phyloP scores from a whole-genome alignment of 2,888 invertebrate genomes.

The Perizoma flavofasciatum region DNA sequence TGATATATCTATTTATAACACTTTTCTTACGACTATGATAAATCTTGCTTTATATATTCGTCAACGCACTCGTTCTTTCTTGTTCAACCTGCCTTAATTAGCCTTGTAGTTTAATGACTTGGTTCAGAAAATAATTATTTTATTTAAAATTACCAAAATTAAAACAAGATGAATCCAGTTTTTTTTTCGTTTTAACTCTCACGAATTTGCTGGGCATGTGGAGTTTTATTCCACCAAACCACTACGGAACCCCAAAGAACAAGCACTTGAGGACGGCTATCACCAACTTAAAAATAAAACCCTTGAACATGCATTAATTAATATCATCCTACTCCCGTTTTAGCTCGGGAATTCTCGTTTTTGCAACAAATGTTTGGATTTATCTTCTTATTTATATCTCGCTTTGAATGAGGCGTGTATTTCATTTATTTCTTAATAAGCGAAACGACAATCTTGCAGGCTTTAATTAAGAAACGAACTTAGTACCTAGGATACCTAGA shows the following conservation, averaged over 20 bases:
- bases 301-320: conserved; percentile 38
- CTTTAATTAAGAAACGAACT: conserved; percentile 72
- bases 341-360: conserved; percentile 50
- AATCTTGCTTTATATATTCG: no score
- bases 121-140: no score
- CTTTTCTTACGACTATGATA: no score
- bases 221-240: neutral
- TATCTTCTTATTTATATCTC: conserved; percentile 51
- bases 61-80: no score
- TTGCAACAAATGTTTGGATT: conserved; percentile 52
- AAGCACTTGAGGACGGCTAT: conserved; percentile 49
- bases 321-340: conserved; percentile 47
- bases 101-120: no score
- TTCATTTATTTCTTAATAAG: conserved; percentile 77
- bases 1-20: no score
- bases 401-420: conserved; percentile 59
- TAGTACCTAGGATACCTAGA: conserved; percentile 36
- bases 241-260: conserved; percentile 54
- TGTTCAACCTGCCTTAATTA: no score
- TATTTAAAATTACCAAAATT: no score
- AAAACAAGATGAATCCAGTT: no score
- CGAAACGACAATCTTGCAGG: conserved; percentile 54
- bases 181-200: no score
- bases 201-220: no score
- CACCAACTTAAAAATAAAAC: conserved; percentile 47